Percentiles rank a stretch among this genome's conserved stretches.
These are phyloP conservation scores for Copidosoma floridanum DNA, from an alignment of 1,140 invertebrate species.

Conservation along the genomic window DNA sequence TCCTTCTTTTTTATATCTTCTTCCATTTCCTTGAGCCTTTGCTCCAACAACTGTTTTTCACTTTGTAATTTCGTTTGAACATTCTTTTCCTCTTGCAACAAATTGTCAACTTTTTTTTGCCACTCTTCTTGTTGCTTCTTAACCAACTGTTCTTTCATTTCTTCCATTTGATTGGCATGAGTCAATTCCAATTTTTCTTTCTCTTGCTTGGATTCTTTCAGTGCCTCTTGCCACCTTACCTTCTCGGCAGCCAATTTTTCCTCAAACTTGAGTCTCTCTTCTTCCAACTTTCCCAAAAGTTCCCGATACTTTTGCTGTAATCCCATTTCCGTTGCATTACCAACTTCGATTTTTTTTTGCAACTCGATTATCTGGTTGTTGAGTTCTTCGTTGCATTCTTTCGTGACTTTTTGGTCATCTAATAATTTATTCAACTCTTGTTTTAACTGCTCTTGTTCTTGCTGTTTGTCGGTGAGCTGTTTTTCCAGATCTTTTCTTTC, in stretches of 20 bases:
- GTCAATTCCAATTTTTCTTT: constrained; percentile 51
- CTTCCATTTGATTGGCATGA: constrained; percentile 53
- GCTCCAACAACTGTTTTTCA: constrained; percentile 43
- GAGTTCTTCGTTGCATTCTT: constrained; percentile 45
- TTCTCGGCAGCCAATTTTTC: constrained; percentile 54
- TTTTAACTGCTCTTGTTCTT: constrained; percentile 55
- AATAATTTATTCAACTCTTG: constrained; percentile 53
- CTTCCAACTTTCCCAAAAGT: constrained; percentile 52
- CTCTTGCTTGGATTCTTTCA: constrained; percentile 54
- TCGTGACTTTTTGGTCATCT: constrained; percentile 44
- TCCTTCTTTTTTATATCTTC: constrained; percentile 45
- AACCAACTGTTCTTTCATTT: constrained; percentile 49
- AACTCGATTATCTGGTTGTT: constrained; percentile 49
- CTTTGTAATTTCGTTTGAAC: constrained; percentile 53
- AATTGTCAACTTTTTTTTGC: constrained; percentile 45
- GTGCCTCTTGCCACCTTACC: constrained; percentile 52
- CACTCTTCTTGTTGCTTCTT: constrained; percentile 44
- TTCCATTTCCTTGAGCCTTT: constrained; percentile 53
- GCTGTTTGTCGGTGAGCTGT: constrained; percentile 51
- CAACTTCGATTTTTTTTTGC: constrained; percentile 55
- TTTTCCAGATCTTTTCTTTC: constrained; percentile 53
- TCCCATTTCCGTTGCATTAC: constrained; percentile 52
- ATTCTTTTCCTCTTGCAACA: constrained; percentile 54
- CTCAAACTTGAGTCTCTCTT: constrained; percentile 56
- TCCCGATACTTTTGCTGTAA: constrained; percentile 54